These are phyloP conservation scores for Cosmia trapezina DNA, from an alignment of 2,888 invertebrate genomes.

Conservation along the genomic window DNA sequence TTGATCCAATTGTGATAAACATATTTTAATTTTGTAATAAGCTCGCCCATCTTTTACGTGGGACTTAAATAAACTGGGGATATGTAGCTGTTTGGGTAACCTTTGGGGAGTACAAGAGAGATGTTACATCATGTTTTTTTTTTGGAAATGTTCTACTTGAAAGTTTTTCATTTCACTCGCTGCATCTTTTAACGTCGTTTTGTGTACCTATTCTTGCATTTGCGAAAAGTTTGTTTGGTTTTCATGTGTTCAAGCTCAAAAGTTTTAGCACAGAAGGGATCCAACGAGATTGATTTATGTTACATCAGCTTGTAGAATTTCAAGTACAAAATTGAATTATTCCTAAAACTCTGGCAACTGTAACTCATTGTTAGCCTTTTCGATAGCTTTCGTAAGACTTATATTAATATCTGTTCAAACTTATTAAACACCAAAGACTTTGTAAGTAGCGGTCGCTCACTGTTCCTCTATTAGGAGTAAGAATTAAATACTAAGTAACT, in stretches of 20 bases:
- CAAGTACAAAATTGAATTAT: slow-evolving; percentile 45
- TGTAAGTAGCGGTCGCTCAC: background rate
- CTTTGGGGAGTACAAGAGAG: background rate
- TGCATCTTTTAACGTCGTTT: slow-evolving; percentile 23
- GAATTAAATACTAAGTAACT: slow-evolving; percentile 25
- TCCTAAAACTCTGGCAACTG: slow-evolving; percentile 25
- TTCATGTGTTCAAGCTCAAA: slow-evolving; percentile 22
- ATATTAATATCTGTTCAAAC: slow-evolving; percentile 32
- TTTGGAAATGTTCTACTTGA: background rate
- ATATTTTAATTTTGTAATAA: background rate
- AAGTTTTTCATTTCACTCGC: background rate
- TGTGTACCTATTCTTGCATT: slow-evolving; percentile 30
- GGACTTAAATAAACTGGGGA: too few relatives aligned
- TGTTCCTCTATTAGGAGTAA: slow-evolving; percentile 10
- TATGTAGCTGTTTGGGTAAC: background rate
- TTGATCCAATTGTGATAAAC: slow-evolving; percentile 36
- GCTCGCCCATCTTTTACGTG: background rate
- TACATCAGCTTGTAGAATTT: slow-evolving; percentile 27
- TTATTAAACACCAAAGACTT: slow-evolving; percentile 30
- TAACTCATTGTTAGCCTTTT: slow-evolving; percentile 42
- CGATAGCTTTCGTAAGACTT: slow-evolving; percentile 8
- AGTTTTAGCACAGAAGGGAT: slow-evolving; percentile 32
- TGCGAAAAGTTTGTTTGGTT: slow-evolving; percentile 28
- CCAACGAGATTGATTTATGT: slow-evolving; percentile 50
- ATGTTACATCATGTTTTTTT: background rate